Evolutionary conservation across 2,113 vertebrate species (phyloP).

Genomic region (Cavia porcellus): DNA sequence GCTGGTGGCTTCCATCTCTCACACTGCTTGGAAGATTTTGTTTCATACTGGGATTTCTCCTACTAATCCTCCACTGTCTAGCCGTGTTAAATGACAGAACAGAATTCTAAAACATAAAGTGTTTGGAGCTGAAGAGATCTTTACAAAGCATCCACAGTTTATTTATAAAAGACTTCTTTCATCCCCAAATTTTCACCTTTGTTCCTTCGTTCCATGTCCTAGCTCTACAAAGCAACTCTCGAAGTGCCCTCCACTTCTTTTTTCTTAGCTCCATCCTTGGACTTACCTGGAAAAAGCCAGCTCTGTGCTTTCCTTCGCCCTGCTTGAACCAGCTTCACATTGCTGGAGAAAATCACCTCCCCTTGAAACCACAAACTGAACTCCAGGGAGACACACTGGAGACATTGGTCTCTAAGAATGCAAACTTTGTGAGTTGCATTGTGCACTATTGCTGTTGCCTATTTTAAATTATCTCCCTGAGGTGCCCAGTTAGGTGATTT

Average conservation of each 20-base stretch:
- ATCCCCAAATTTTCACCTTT: background rate
- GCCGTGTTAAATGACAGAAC: background rate
- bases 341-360: background rate
- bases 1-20: background rate
- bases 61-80: background rate
- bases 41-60: background rate
- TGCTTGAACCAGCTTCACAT: background rate
- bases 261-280: background rate
- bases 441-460: background rate
- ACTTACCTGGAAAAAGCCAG: background rate
- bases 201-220: background rate
- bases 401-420: background rate
- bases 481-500: background rate
- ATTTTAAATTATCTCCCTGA: background rate
- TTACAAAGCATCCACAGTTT: background rate
- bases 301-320: background rate
- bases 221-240: background rate
- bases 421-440: no score
- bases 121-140: background rate
- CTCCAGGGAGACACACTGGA: background rate
- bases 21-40: background rate
- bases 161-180: background rate
- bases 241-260: background rate
- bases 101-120: background rate
- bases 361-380: background rate